Percentiles rank a stretch among this genome's conserved stretches.
Conservation (phyloP, 2,888 invertebrate genomes). For the Vesta saturnalis region DNA sequence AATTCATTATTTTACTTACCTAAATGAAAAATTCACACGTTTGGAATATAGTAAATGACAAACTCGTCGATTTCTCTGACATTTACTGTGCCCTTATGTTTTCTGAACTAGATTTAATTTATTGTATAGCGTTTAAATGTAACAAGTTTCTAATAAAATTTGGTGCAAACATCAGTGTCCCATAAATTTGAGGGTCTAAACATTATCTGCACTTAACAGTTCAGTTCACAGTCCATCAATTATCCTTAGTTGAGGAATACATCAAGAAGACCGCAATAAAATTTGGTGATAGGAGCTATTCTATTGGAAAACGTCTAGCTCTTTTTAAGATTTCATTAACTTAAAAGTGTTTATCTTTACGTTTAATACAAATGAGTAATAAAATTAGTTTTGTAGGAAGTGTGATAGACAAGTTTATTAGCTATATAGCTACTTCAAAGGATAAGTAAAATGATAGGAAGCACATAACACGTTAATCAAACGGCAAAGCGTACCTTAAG, state of each 20-base stretch:
- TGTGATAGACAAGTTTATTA: no score
- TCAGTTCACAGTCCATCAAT: conserved; percentile 17
- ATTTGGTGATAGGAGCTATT: not conserved
- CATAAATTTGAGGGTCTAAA: conserved; percentile 11
- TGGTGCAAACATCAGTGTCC: not conserved
- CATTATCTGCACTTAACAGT: conserved; percentile 20
- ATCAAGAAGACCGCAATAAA: conserved; percentile 13
- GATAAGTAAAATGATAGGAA: not conserved
- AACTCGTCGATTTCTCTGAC: not conserved
- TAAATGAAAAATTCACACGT: not conserved
- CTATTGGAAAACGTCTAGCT: no score
- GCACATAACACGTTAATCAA: conserved; percentile 5
- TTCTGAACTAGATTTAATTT: not conserved
- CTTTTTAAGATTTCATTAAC: no score
- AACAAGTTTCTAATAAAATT: conserved; percentile 11
- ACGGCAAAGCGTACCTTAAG: conserved; percentile 4
- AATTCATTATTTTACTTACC: not conserved
- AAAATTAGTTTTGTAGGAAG: not conserved
- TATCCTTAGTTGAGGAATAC: not conserved
- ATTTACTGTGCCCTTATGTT: not conserved
- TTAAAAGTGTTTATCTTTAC: not conserved
- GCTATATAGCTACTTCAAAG: not conserved
- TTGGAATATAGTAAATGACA: not conserved
- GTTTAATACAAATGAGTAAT: no score
- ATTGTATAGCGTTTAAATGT: not conserved